Base-by-base conservation (phyloP, 2,888 invertebrate species). In the Dusona sp. region DNA sequence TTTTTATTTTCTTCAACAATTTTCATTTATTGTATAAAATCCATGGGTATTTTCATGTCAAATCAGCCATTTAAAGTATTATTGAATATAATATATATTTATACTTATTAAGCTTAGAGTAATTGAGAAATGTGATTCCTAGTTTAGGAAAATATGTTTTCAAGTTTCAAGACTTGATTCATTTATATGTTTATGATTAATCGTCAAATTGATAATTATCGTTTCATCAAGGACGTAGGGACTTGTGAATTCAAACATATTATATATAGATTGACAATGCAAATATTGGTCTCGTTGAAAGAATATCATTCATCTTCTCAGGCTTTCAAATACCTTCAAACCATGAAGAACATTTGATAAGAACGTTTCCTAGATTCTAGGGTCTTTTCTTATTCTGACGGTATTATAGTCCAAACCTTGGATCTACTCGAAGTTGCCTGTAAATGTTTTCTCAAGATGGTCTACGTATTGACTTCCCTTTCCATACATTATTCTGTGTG, bases 301-400 rank as follows among this genome's bases (percentile, higher is more conserved):
- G 61, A 48, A 51, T 36, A 19, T 73, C 65, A 54, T 16, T 42
- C 19, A 36, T 74, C 51, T 19, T 36, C 54, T 38, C 25, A 13
- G 16, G 29, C 38, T 73, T 64, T 16, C 9, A 51, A 65, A 80
- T 29, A 36, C 67, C 33, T 67, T 19, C 48, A 67, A 67, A 70
- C 45, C 33, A 51, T 74, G 33, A n/a, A 67, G 75, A 65, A 33
- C 70, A 45, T 77, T 73, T 75, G 65, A 13, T 45, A 65, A 72
- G 19, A 64, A 80, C 45, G 77, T 77, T 84, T 29, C 51, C 45
- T 64, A 54, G 42, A 38, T 70, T 16, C 16, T 25, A 16, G 22
- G 25, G 36, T 36, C 38, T 11, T 48, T 48, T 33, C 25, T 36
- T 13, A 13, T 38, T 13, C 22, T 77, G n/a, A 6, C 19, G 19